phyloP scores from a whole-genome alignment of 2,888 invertebrate genomes.

The Geotrupes spiniger region DNA sequence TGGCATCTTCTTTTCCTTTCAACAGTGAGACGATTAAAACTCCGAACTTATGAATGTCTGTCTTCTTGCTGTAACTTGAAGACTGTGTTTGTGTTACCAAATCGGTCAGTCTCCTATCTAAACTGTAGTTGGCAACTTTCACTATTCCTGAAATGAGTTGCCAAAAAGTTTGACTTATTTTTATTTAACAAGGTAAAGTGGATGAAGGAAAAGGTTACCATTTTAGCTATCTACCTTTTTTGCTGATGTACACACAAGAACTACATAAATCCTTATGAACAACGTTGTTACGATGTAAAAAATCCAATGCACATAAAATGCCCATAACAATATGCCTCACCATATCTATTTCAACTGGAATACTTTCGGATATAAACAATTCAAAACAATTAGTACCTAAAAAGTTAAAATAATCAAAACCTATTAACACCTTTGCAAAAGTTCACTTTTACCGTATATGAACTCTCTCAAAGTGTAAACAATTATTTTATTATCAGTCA shows the following conservation, averaged over 20 bases:
- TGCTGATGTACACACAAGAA: constrained; percentile 71
- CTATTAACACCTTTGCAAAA: not conserved
- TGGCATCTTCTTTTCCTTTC: no score
- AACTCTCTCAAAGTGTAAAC: constrained; percentile 72
- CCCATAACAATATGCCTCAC: constrained; percentile 68
- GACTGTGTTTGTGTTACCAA: constrained; percentile 48
- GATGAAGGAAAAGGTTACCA: constrained; percentile 1
- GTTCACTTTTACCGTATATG: constrained; percentile 51
- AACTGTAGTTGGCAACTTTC: constrained; percentile 66
- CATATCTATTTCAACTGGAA: constrained; percentile 55
- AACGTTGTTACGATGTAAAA: constrained; percentile 77
- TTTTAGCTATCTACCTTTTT: constrained; percentile 51
- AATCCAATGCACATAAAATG: constrained; percentile 71
- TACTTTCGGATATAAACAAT: constrained; percentile 54
- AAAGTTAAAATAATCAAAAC: constrained; percentile 22
- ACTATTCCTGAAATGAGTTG: constrained; percentile 47
- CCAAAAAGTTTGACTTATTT: no score
- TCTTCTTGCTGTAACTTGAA: constrained; percentile 59
- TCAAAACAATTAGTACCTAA: constrained; percentile 46
- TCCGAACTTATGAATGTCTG: constrained; percentile 72
- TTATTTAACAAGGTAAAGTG: not conserved
- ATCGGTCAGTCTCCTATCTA: constrained; percentile 66
- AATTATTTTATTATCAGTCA: constrained; percentile 60
- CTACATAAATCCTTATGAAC: constrained; percentile 80
- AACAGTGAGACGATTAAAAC: constrained; percentile 65